Base-by-base conservation (phyloP, 2,888 invertebrate species). In the Apodemia mormo region DNA sequence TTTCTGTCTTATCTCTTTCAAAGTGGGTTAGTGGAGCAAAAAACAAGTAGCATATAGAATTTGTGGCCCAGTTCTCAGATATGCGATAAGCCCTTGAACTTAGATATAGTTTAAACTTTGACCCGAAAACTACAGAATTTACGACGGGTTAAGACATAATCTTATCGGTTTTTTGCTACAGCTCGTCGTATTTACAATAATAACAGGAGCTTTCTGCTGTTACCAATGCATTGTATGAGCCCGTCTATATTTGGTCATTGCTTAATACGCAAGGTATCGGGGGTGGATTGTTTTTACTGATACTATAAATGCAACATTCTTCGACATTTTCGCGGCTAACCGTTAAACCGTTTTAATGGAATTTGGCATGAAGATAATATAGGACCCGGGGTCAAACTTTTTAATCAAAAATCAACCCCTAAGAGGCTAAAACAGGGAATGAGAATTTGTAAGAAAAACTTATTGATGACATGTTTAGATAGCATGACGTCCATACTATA, bases 11-110 rank as follows among this genome's bases (percentile, higher is more conserved):
- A 56, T 56, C 30, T 58, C 29, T 58, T 58, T 30, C 49, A n/a
- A 65, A 70, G 71, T 82, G 82, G 90, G 92, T 90, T 88, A 92
- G 80, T 88, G 78, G 89, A 78, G 79, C 89, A 40, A 90, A 82
- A 90, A 87, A 77, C 77, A 82, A 82, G 82, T 82, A 78, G 82
- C 82, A 82, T 81, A 78, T 81, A 82, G 85, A 84, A 83, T 82
- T 85, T 85, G 84, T 89, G 85, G 87, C 88, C 88, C 83, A 88
- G 82, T 87, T 86, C 84, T 82, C 79, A 81, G 80, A 81, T 76
- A 80, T 76, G 74, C 77, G 90, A 90, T 90, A 90, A 84, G 61
- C 88, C 88, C 84, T 84, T 89, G 88, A 90, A 33, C 61, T 61
- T 61, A 61, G 61, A 61, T 61, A 61, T 61, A 5, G 12, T 6